A percentile compares a stretch with the other conserved stretches of the same genome.
phyloP scores from a whole-genome alignment of 2,113 vertebrate genomes.

The Colaptes auratus region DNA sequence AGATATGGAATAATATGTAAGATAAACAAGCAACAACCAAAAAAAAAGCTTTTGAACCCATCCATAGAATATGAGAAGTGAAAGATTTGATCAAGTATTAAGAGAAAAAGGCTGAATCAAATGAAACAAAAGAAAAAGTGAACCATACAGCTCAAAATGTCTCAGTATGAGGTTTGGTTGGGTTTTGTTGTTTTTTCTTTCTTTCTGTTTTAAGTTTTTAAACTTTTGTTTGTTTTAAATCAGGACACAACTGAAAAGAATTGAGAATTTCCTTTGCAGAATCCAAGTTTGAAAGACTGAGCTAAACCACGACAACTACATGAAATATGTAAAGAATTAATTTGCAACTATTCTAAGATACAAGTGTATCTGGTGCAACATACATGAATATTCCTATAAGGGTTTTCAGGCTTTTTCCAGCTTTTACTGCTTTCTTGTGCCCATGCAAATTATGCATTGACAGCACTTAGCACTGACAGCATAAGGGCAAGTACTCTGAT shows the following conservation, averaged over 20 bases:
- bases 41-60: neutral
- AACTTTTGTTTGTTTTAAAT: neutral
- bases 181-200: no score
- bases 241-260: neutral
- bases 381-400: neutral
- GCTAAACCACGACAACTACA: neutral
- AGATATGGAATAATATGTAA: slow-evolving; percentile 31
- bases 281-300: neutral
- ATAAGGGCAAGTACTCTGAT: neutral
- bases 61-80: slow-evolving; percentile 18
- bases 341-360: neutral
- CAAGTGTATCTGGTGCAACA: neutral
- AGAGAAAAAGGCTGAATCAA: slow-evolving; percentile 20
- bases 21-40: slow-evolving; percentile 27
- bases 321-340: neutral
- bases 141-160: slow-evolving; percentile 9
- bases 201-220: neutral
- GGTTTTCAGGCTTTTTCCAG: neutral
- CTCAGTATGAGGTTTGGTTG: neutral
- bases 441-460: neutral
- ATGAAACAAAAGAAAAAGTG: neutral
- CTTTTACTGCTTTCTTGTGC: neutral
- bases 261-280: neutral
- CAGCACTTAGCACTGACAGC: neutral
- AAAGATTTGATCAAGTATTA: slow-evolving; percentile 55